Conservation (phyloP, 2,113 vertebrate genomes). For the Hystrix brachyura region DNA sequence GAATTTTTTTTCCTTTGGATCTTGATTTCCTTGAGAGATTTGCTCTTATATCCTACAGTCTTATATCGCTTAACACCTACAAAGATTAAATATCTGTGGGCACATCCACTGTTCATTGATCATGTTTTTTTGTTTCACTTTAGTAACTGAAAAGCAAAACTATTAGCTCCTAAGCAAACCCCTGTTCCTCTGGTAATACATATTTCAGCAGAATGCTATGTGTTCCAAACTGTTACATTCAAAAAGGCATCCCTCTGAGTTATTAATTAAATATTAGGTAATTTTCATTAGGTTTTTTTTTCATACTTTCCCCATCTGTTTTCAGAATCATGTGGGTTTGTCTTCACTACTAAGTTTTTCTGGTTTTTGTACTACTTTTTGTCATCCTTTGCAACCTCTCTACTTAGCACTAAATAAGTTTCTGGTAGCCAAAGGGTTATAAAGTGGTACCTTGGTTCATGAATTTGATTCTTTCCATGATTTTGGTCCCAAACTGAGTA, state of each 20-base stretch:
- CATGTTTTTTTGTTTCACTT: constrained; percentile 31
- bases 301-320: constrained; percentile 14
- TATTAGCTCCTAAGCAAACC: not conserved
- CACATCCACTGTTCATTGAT: not conserved
- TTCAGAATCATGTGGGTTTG: not conserved
- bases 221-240: constrained; percentile 4
- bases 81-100: not conserved
- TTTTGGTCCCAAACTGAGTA: not conserved
- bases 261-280: constrained; percentile 9
- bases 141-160: constrained; percentile 39
- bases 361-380: not conserved
- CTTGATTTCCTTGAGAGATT: not conserved
- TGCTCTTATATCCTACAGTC: not conserved
- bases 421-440: not conserved
- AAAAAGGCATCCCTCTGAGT: constrained; percentile 13
- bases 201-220: not conserved
- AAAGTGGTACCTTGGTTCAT: not conserved
- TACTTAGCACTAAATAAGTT: not conserved
- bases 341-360: not conserved
- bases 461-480: not conserved
- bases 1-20: not conserved
- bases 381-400: not conserved
- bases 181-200: constrained; percentile 41
- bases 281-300: not conserved
- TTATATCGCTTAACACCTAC: not conserved